Evolutionary conservation across 2,888 invertebrate genomes (phyloP).

Genomic region (Lasioglossum leucozonium): DNA sequence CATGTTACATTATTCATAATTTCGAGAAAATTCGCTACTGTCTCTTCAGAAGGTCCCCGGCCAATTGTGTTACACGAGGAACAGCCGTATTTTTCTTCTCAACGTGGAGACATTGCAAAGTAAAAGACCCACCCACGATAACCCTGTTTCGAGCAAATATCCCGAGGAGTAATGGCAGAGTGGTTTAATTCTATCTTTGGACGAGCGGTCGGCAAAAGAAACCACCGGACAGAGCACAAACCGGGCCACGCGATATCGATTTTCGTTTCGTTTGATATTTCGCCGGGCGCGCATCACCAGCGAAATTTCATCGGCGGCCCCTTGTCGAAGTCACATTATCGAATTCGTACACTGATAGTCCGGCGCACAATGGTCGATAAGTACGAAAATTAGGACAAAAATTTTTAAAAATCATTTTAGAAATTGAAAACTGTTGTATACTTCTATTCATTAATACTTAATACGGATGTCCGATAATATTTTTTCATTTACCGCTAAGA

Average conservation of each 20-base stretch:
- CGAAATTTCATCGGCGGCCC: constrained; percentile 62
- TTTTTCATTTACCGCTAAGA: no score
- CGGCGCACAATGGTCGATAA: not conserved
- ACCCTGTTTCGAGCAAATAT: constrained; percentile 18
- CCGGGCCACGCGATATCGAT: constrained; percentile 67
- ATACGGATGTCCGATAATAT: no score
- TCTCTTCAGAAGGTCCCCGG: not conserved
- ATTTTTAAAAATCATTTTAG: no score
- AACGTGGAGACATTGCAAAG: constrained; percentile 4
- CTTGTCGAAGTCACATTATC: constrained; percentile 66
- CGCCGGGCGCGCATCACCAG: constrained; percentile 58
- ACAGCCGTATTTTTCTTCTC: not conserved
- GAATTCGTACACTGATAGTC: constrained; percentile 43
- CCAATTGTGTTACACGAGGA: not conserved
- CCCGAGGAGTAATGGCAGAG: not conserved
- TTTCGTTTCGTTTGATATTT: constrained; percentile 72
- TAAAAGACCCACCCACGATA: not conserved
- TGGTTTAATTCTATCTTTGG: constrained; percentile 40
- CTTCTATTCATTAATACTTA: no score
- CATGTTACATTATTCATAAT: not conserved
- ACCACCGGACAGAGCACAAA: constrained; percentile 37
- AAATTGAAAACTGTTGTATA: no score
- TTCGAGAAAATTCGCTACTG: not conserved
- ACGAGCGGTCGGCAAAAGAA: constrained; percentile 25
- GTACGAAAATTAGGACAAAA: no score